These are phyloP conservation scores for Lagopus leucura DNA, from an alignment of 2,113 vertebrate genomes.

Conservation along the genomic window DNA sequence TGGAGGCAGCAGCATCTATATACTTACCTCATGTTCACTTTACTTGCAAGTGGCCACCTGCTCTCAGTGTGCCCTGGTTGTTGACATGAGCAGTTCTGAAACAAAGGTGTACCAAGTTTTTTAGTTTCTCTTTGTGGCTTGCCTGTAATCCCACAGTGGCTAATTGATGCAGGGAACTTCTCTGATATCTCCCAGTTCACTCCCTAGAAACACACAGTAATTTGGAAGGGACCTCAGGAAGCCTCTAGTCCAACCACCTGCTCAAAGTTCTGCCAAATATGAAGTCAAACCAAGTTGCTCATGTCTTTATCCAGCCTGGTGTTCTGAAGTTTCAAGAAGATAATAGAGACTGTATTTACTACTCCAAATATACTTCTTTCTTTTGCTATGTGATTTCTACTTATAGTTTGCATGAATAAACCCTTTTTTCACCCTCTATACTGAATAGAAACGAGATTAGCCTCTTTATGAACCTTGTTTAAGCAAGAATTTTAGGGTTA, in stretches of 20 bases:
- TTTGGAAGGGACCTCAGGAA: background rate
- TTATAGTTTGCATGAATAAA: constrained; percentile 31
- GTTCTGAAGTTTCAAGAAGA: background rate
- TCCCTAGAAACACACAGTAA: background rate
- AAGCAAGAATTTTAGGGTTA: background rate
- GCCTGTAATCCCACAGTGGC: too few species aligned
- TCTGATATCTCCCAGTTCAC: background rate
- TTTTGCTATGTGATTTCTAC: background rate
- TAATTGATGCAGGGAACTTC: background rate
- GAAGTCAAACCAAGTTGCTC: background rate
- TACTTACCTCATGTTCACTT: background rate
- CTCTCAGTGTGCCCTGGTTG: rapidly evolving
- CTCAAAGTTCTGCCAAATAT: background rate
- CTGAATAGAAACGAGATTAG: background rate
- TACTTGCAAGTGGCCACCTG: background rate
- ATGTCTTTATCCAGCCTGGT: background rate
- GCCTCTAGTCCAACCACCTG: background rate
- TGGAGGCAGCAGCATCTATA: background rate
- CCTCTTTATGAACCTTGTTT: background rate
- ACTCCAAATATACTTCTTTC: background rate
- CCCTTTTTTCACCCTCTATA: background rate
- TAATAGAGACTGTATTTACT: background rate
- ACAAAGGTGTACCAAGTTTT: background rate
- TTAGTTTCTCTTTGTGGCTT: background rate
- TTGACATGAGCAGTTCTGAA: background rate